Evolutionary conservation across 2,113 vertebrate genomes (phyloP), one percentile per base, ranked within the genome.

Genomic region (Hemiprocne comata): DNA sequence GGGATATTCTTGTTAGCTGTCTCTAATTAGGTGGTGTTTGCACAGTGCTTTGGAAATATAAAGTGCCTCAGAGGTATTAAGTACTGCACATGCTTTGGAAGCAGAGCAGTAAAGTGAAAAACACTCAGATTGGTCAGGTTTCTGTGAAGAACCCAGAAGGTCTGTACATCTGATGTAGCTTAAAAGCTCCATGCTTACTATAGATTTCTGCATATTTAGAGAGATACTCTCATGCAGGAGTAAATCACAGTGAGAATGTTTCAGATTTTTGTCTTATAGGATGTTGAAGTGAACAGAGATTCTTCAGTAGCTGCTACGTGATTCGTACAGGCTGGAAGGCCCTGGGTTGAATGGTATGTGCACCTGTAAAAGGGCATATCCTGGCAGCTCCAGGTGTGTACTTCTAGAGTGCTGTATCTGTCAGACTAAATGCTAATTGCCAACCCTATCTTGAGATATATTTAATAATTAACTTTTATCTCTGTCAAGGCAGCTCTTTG

Each of bases 11-110:
- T 85, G 38, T 75, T 93, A 94, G 83, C 70, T 79, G 33, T 92
- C 12, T 64, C 58, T 89, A 78, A 94, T 91, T 90, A 85, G 33
- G 58, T 94, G 55, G 33, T 92, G 36, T 90, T 90, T 90, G 31
- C 73, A 25, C 50, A 87, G 50, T 40, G 40, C 44, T 90, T 79
- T 12, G 36, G 82, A 95, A 84, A n/a, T 0, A 1, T 40, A 13
- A 85, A 85, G 62, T 60, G 51, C 48, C 65, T 83, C 53, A 44
- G 51, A 66, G 76, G 40, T 28, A 36, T 46, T 78, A 54, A 89
- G 51, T 38, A 26, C 28, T 19, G 23, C 28, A 66, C 17, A 3
- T 24, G 33, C 55, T 95, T 93, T 3, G 7, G 75, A 94, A 91
- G 46, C 55, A 74, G 94, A 91, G 33, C 33, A 69, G 54, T 72